Evolutionary conservation across 1,140 invertebrate species (phyloP), one percentile per base, ranked within the genome.

Genomic region (Cherax quadricarinatus): DNA sequence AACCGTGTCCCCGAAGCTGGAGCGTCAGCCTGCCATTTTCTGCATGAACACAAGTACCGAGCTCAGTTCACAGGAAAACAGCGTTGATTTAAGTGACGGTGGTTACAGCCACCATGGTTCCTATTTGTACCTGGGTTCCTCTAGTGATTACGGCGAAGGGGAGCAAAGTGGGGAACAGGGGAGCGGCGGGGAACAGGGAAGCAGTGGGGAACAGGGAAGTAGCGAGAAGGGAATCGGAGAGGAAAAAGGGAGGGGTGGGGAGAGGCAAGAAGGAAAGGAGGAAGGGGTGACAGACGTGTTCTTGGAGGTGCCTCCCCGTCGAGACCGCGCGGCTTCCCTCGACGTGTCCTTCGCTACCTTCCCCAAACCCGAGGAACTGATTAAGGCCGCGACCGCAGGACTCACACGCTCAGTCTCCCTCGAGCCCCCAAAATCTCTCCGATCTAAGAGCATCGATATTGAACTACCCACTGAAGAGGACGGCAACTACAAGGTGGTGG

Each of bases 391-490:
- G 78, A 79, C 83, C 5, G 79, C 91, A 5, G 91, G 91, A 6
- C 86, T 94, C 48, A 91, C 93, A 21, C 83, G 93, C 24, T 89
- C 93, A 18, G 57, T 73, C 73, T 92, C 93, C 85, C 88, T 93
- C 62, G 89, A 93, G 57, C 93, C 89, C 16, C 91, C 93, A 78
- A 89, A 89, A 41, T 66, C 93, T 10, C 91, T 97, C 4, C 96
- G 98, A n/a, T 98, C 98, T 6, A 96, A 97, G 88, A 98, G 98
- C 53, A 98, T 98, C 75, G 98, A 99, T 95, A 98, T 98, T 91
- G 97, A 98, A 18, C 95, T 99, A 88, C 98, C 98, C 1, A 98
- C 98, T 0, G 97, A 98, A 81, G 97, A 97, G 94, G 97, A 98
- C 94, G 97, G 97, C 4, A 96, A 97, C 85, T 98, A 98, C 94